Conservation (phyloP, 2,797 vertebrate species). For the Pseudocheirus occidentalis region DNA sequence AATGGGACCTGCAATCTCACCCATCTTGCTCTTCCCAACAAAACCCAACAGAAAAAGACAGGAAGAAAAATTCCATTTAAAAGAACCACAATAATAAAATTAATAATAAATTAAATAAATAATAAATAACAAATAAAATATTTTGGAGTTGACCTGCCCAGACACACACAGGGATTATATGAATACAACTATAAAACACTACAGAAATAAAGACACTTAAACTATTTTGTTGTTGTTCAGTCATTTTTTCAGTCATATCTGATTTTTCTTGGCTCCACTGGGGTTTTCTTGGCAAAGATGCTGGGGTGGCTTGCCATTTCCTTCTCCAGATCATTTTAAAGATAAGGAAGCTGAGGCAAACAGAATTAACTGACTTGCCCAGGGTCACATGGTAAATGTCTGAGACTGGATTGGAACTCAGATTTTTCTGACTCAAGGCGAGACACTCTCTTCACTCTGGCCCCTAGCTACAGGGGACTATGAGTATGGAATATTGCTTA, state of each 20-base stretch:
- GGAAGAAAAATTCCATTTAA: background rate
- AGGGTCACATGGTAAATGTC: background rate
- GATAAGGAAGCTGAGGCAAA: background rate
- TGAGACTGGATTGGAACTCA: background rate
- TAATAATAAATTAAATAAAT: no score
- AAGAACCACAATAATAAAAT: background rate
- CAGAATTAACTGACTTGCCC: background rate
- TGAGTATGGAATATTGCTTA: background rate
- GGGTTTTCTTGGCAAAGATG: background rate
- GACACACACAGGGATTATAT: background rate
- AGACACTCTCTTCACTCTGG: background rate
- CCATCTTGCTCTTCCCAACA: background rate
- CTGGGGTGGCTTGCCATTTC: background rate
- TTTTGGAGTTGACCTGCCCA: background rate
- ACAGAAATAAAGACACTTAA: background rate
- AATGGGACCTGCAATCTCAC: background rate
- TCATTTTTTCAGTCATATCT: background rate
- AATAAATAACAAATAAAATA: no score
- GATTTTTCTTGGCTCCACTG: background rate
- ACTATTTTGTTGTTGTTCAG: background rate
- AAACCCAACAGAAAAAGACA: background rate
- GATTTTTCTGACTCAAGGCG: background rate
- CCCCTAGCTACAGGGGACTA: background rate
- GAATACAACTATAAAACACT: background rate
- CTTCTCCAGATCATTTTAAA: background rate